Evolutionary conservation across 1,140 invertebrate genomes (phyloP).

Genomic region (Oryctes rhinoceros): DNA sequence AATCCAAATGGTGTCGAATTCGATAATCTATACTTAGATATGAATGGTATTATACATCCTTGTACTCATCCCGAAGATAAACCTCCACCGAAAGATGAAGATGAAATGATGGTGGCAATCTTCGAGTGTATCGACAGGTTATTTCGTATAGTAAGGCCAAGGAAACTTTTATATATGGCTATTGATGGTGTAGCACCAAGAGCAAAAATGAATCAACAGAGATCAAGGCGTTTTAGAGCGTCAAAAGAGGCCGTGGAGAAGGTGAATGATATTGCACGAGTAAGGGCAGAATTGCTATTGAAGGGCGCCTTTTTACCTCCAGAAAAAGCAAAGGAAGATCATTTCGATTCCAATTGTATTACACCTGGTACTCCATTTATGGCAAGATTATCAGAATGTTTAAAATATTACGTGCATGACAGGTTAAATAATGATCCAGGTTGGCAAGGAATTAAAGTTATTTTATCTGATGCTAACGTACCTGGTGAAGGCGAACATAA

Average conservation of each 20-base stretch:
- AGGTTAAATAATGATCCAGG: slow-evolving; percentile 94
- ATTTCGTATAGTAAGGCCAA: slow-evolving; percentile 93
- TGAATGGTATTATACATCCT: slow-evolving; percentile 99
- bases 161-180: slow-evolving; percentile 98
- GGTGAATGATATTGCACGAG: slow-evolving; percentile 80
- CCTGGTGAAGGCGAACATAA: slow-evolving; percentile 99
- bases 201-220: slow-evolving; percentile 99
- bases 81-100: slow-evolving; percentile 97
- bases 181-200: slow-evolving; percentile 98
- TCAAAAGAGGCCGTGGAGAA: slow-evolving; percentile 96
- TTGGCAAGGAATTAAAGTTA: slow-evolving; percentile 94
- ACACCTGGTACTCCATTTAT: slow-evolving; percentile 99
- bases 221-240: slow-evolving; percentile 94
- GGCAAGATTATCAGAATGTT: slow-evolving; percentile 90
- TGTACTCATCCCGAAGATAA: slow-evolving; percentile 99
- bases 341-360: slow-evolving; percentile 99
- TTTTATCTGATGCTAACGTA: slow-evolving; percentile 98
- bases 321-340: slow-evolving; percentile 88
- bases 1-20: slow-evolving; percentile 99
- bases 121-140: slow-evolving; percentile 98
- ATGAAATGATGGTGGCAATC: slow-evolving; percentile 99
- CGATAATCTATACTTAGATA: slow-evolving; percentile 98
- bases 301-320: slow-evolving; percentile 88
- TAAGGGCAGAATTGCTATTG: slow-evolving; percentile 76
- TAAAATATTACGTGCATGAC: slow-evolving; percentile 97